Base-by-base conservation (phyloP, 2,888 invertebrate genomes). In the Aromia moschata region DNA sequence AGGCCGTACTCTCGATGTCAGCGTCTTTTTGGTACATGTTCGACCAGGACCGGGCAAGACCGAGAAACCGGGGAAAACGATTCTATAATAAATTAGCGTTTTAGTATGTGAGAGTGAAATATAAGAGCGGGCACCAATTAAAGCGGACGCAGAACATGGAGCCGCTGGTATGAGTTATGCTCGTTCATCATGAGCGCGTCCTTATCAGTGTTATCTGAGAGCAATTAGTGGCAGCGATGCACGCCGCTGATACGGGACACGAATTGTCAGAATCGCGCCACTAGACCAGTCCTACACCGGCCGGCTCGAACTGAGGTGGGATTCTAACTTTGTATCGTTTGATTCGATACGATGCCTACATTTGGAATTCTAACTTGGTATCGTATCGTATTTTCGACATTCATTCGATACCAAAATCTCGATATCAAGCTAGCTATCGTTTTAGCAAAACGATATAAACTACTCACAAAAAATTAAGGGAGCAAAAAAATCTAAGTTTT, bases 141-240 rank as follows among this genome's bases (percentile, higher is more conserved):
- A 73, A 71, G 61, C 62, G 56, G 69, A 73, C 71, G 67, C 62
- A 58, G 67, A 69, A 72, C 71, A 71, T 67, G 67, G 44, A 63
- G 67, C 68, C 65, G 68, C 66, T 65, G 60, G 68, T 68, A 74
- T 73, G 71, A 74, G 64, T 70, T 70, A 72, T 69, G 58, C 69
- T 64, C 65, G 70, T 74, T 74, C 73, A 70, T 73, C 74, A 75
- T 72, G 72, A 68, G 67, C 66, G 65, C 40, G n/a, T n/a, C 52
- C 65, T 74, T 74, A 75, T 75, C 75, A 70, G 67, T 71, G 73
- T 74, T 75, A 75, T 75, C 75, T 71, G 67, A 61, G 70, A 68
- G 72, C 74, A 74, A 75, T 74, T 74, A 75, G 75, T 73, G 74
- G 70, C 64, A 55, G 66, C 68, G 75, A 74, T 75, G 72, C 74